phyloP scores from a whole-genome alignment of 2,888 invertebrate species.

The Ptychoptera contaminata region DNA sequence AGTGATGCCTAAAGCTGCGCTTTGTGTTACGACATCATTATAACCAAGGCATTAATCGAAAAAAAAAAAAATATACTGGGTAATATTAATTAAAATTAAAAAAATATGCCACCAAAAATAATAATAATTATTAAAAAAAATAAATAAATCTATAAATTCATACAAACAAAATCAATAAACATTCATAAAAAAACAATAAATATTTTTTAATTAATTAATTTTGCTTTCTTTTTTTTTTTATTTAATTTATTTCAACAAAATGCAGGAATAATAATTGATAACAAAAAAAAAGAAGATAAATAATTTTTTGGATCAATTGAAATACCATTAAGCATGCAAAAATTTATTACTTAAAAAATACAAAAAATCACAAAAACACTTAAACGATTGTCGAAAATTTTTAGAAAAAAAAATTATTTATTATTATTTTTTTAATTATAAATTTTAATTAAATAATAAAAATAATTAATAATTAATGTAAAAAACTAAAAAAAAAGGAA shows the following conservation, averaged over 20 bases:
- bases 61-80: no score
- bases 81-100: background rate
- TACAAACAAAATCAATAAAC: background rate
- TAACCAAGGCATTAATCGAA: no score
- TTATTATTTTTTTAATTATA: background rate
- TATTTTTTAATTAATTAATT: background rate
- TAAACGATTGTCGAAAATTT: background rate
- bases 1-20: no score
- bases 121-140: background rate
- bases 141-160: background rate
- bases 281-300: no score
- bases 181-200: background rate
- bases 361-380: conserved; percentile 1
- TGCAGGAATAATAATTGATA: no score
- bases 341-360: background rate
- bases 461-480: background rate
- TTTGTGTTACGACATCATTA: no score
- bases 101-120: background rate
- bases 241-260: background rate
- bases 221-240: background rate
- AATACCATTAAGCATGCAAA: no score
- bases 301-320: no score
- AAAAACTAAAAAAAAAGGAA: conserved; percentile 1
- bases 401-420: background rate
- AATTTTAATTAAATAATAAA: background rate